phyloP scores from a whole-genome alignment of 1,140 invertebrate species.

The Lysiphlebus fabarum region DNA sequence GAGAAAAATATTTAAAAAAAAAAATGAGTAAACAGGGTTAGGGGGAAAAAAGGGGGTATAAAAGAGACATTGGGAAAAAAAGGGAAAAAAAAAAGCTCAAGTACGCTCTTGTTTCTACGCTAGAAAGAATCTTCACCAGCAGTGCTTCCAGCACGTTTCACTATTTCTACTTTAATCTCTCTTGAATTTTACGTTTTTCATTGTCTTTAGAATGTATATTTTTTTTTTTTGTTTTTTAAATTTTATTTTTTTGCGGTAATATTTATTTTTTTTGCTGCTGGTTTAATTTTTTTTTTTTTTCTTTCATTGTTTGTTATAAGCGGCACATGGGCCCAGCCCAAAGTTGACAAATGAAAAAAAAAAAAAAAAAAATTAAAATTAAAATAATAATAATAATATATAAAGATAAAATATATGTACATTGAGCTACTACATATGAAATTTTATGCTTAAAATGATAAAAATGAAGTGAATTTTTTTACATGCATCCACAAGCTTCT shows the following conservation, averaged over 20 bases:
- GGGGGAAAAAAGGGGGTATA: not conserved
- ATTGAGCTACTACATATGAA: not conserved
- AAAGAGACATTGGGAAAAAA: not conserved
- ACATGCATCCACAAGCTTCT: conserved; percentile 79
- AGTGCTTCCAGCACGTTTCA: conserved; percentile 18
- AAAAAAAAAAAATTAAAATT: conserved; percentile 5
- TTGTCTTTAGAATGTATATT: conserved; percentile 12
- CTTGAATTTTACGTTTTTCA: conserved; percentile 17
- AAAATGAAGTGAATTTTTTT: conserved; percentile 31
- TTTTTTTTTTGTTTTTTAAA: conserved; percentile 3
- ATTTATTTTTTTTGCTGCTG: not conserved
- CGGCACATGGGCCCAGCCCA: not conserved
- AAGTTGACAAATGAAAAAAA: conserved; percentile 3
- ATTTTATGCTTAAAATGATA: conserved; percentile 2
- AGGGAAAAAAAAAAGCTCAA: conserved; percentile 8
- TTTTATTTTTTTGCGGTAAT: not conserved
- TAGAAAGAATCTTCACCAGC: conserved; percentile 18
- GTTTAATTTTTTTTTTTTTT: not conserved
- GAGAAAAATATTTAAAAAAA: not conserved
- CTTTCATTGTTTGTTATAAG: conserved; percentile 3
- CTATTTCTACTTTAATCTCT: conserved; percentile 24
- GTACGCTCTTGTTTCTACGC: conserved; percentile 15
- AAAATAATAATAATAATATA: conserved; percentile 3
- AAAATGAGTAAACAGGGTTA: not conserved
- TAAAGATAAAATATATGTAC: no score